Base-by-base conservation (phyloP, 2,888 invertebrate genomes). In the Neria commutata region DNA sequence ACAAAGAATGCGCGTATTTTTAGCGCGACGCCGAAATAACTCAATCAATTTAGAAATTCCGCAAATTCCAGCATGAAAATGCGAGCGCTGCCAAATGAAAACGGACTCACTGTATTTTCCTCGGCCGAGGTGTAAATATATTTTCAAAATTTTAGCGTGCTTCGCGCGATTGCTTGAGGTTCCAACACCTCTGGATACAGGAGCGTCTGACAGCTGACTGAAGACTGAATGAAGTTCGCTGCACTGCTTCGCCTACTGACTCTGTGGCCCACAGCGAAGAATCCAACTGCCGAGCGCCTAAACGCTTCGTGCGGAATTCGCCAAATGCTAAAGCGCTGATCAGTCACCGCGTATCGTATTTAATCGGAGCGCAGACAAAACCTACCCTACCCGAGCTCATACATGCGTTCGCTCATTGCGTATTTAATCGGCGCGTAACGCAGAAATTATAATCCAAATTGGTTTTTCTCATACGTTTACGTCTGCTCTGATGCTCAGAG, bases 11-110 rank as follows among this genome's bases (percentile, higher is more conserved):
- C 5, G 11, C 6, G 29, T 29, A 29, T 29, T 37, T 6, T 11
- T 37, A 16, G 45, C 45, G 17, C 10, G 5, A 23, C 47, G 45
- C 45, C 50, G 62, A 62, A 58, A 48, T 54, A 58, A 63, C 58
- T 62, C 46, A 29, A 23, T 55, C 54, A 60, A 63, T 69, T 67
- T 73, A 66, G 60, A 67, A 74, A 71, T 71, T 71, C 74, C 68
- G 62, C 64, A 64, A 64, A 71, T 71, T 73, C 74, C 74, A 73
- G 72, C 62, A 52, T 63, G 54, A 42, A 58, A 60, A 60, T 52
- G 54, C 60, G 11, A 29, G 6, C 29, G 29, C 29, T 29, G 6
- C n/a, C n/a, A n/a, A n/a, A n/a, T n/a, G n/a, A n/a, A n/a, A n/a
- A n/a, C n/a, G n/a, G n/a, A n/a, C n/a, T n/a, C n/a, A n/a, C n/a